Evolutionary conservation across 2,113 vertebrate genomes (phyloP), one percentile per base, ranked within the genome.

Genomic region (Hydrochoerus hydrochaeris): DNA sequence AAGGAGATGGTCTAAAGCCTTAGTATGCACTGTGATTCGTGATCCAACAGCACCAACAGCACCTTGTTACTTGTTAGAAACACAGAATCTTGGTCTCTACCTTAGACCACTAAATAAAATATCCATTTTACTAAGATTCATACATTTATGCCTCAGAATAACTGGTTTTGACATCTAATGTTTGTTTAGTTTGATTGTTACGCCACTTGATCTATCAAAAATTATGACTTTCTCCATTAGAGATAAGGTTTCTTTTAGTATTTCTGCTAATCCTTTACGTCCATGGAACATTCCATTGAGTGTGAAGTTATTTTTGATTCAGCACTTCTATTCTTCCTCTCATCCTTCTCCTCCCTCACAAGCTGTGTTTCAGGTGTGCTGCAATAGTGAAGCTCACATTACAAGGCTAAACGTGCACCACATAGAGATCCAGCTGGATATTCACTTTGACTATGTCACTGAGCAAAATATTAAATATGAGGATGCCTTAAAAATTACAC

Each of bases 361-460:
- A 65, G 32, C 46, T n/a, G 2, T 69, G 20, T 88, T 94, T 88
- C 52, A 77, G 22, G 69, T 83, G 41, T 69, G 35, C 9, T 71
- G 4, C 12, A 69, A 77, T 69, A 84, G 60, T 78, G 62, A 92
- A 75, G 60, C 22, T 63, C 95, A 98, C 86, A 97, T 96, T 58
- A 98, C 87, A 93, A 97, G 84, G 80, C 92, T 98, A 63, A 96
- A 98, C 95, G 93, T 98, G 22, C 89, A 97, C 63, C 98, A 97
- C 93, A 57, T 97, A 90, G 97, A 98, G 67, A 98, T 98, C 86
- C 97, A 97, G 19, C 54, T 98, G 77, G 98, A 97, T 24, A 69
- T 97, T 96, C 95, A 98, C 32, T 98, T 98, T 98, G 97, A 98
- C 96, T 97, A 97, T 62, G 98, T 97, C 92, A 98, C 98, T 94